These are phyloP conservation scores for Limenitis camilla DNA, from an alignment of 2,888 invertebrate genomes.

Conservation along the genomic window DNA sequence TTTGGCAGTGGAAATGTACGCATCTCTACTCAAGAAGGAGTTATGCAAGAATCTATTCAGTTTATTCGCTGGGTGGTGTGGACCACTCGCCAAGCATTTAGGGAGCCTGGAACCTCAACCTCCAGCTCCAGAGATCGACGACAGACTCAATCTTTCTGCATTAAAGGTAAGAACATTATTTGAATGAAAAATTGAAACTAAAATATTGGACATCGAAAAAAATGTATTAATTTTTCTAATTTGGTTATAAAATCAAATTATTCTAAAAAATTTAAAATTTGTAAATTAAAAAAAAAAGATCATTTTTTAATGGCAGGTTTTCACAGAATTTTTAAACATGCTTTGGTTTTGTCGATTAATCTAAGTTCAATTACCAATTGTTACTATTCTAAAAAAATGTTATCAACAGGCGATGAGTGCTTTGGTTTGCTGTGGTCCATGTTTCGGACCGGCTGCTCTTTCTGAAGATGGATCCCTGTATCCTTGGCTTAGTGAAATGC, in stretches of 20 bases:
- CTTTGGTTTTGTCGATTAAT: too few species aligned
- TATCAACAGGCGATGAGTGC: slow-evolving; percentile 91
- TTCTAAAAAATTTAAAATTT: too few species aligned
- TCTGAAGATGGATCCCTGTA: slow-evolving; percentile 95
- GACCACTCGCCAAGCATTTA: slow-evolving; percentile 85
- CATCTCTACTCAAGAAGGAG: slow-evolving; percentile 89
- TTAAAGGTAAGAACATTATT: slow-evolving; percentile 58
- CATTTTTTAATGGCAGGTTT: too few species aligned
- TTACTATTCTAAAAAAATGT: too few species aligned
- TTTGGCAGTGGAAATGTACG: slow-evolving; percentile 91
- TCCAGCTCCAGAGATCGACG: slow-evolving; percentile 61
- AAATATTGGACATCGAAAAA: too few species aligned
- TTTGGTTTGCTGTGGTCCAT: slow-evolving; percentile 95
- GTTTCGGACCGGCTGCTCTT: slow-evolving; percentile 88
- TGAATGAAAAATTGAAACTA: too few species aligned
- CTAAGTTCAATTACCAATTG: too few species aligned
- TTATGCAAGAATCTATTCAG: slow-evolving; percentile 90
- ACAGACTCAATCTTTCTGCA: slow-evolving; percentile 77
- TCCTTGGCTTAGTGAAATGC: slow-evolving; percentile 93
- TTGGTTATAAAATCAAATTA: too few species aligned
- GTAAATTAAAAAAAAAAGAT: too few species aligned
- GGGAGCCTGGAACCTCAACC: slow-evolving; percentile 61
- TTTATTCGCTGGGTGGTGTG: slow-evolving; percentile 90
- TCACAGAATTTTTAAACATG: too few species aligned
- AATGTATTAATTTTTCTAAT: too few species aligned